Percentiles rank a stretch among this genome's conserved stretches.
phyloP scores from a whole-genome alignment of 2,888 invertebrate genomes.

The Chrysodeixis includens region DNA sequence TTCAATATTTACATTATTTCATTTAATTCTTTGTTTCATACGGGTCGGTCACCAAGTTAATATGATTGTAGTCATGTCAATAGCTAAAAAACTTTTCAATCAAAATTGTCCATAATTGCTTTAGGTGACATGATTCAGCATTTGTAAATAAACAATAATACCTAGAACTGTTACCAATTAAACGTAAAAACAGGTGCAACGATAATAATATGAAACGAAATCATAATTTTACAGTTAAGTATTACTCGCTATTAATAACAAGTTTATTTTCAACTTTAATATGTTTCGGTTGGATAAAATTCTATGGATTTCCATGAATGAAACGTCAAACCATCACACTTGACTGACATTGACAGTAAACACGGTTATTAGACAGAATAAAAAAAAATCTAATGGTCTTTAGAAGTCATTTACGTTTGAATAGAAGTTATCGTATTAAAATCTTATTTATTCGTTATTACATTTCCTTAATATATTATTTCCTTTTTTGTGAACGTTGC shows the following conservation, averaged over 20 bases:
- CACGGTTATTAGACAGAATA: slow-evolving; percentile 23
- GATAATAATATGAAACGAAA: slow-evolving; percentile 1
- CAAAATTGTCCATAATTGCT: too few species aligned
- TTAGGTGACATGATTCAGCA: neutral
- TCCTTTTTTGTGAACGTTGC: slow-evolving; percentile 25
- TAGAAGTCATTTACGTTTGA: slow-evolving; percentile 34
- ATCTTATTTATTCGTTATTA: slow-evolving; percentile 26
- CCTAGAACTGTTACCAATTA: slow-evolving; percentile 2
- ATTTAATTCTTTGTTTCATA: too few species aligned
- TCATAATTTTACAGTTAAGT: slow-evolving; percentile 3
- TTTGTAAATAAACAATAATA: neutral
- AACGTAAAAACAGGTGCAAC: slow-evolving; percentile 4
- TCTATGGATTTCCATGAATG: slow-evolving; percentile 13
- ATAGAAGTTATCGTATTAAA: slow-evolving; percentile 23
- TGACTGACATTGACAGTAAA: slow-evolving; percentile 24
- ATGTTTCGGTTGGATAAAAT: slow-evolving; percentile 2
- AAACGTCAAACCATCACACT: slow-evolving; percentile 7
- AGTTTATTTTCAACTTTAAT: slow-evolving; percentile 2
- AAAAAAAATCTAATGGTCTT: slow-evolving; percentile 43
- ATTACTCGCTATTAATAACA: slow-evolving; percentile 1
- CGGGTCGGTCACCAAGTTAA: neutral
- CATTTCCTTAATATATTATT: slow-evolving; percentile 42
- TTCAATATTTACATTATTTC: slow-evolving; percentile 18
- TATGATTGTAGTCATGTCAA: too few species aligned
- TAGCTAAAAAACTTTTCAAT: too few species aligned